Evolutionary conservation across 2,888 invertebrate species (phyloP).

Genomic region (Priocnemis perturbator): DNA sequence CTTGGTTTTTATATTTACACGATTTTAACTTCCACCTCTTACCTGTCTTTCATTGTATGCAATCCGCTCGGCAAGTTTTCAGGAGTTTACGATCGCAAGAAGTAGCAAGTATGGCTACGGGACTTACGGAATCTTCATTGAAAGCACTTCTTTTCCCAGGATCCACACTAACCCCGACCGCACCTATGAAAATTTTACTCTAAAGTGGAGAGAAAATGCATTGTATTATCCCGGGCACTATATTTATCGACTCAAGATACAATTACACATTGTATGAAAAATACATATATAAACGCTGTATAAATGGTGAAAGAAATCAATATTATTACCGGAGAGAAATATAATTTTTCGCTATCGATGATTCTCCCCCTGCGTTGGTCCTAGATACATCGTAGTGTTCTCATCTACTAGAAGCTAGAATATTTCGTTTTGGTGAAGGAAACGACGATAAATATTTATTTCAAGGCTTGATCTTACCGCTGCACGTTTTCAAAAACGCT

Average conservation of each 20-base stretch:
- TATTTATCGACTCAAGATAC: constrained; percentile 40
- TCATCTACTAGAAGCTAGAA: constrained; percentile 1
- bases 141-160: too few relatives aligned
- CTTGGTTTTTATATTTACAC: background rate
- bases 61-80: background rate
- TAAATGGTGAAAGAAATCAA: constrained; percentile 49
- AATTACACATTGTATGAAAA: constrained; percentile 63
- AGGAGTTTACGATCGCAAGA: too few relatives aligned
- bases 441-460: too few relatives aligned
- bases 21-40: background rate
- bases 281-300: constrained; percentile 63
- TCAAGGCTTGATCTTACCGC: too few relatives aligned
- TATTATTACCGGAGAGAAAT: constrained; percentile 49
- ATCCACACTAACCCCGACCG: too few relatives aligned
- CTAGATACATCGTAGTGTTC: constrained; percentile 32
- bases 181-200: too few relatives aligned
- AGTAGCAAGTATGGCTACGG: too few relatives aligned
- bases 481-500: too few relatives aligned
- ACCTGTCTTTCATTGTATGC: background rate
- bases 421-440: constrained; percentile 1
- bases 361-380: constrained; percentile 45
- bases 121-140: too few relatives aligned
- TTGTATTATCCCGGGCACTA: constrained; percentile 30
- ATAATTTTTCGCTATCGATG: constrained; percentile 41
- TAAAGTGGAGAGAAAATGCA: background rate